Evolutionary conservation across 1,140 invertebrate genomes (phyloP).

Genomic region (Epicauta chinensis): DNA sequence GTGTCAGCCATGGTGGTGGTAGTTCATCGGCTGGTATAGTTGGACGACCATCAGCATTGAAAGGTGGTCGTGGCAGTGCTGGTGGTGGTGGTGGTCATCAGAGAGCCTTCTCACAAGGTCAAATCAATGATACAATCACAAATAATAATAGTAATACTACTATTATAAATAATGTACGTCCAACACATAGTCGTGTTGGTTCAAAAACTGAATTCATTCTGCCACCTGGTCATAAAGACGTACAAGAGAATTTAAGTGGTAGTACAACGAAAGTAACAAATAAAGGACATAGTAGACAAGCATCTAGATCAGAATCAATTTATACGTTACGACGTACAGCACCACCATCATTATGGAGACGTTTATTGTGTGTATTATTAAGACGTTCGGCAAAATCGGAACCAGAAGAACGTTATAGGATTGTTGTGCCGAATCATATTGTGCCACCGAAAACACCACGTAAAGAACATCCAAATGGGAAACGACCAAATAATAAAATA

Average conservation of each 20-base stretch:
- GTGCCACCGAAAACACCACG: constrained; percentile 69
- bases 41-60: constrained; percentile 56
- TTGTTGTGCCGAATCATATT: constrained; percentile 75
- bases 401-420: constrained; percentile 63
- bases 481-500: constrained; percentile 74
- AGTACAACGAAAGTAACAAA: constrained; percentile 47
- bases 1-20: constrained; percentile 72
- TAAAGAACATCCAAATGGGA: constrained; percentile 78
- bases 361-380: constrained; percentile 54
- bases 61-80: constrained; percentile 60
- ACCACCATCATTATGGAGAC: constrained; percentile 61
- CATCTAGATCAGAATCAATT: constrained; percentile 74
- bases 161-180: constrained; percentile 38
- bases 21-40: constrained; percentile 44
- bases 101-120: constrained; percentile 78
- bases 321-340: constrained; percentile 74
- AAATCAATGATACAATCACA: constrained; percentile 52
- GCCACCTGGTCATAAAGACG: constrained; percentile 67
- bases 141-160: constrained; percentile 31
- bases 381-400: constrained; percentile 43
- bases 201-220: constrained; percentile 83
- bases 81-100: constrained; percentile 69
- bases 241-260: constrained; percentile 43
- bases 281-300: constrained; percentile 56
- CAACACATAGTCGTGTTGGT: constrained; percentile 70